phyloP scores from a whole-genome alignment of 2,113 vertebrate genomes.

The Pycnonotus jocosus region DNA sequence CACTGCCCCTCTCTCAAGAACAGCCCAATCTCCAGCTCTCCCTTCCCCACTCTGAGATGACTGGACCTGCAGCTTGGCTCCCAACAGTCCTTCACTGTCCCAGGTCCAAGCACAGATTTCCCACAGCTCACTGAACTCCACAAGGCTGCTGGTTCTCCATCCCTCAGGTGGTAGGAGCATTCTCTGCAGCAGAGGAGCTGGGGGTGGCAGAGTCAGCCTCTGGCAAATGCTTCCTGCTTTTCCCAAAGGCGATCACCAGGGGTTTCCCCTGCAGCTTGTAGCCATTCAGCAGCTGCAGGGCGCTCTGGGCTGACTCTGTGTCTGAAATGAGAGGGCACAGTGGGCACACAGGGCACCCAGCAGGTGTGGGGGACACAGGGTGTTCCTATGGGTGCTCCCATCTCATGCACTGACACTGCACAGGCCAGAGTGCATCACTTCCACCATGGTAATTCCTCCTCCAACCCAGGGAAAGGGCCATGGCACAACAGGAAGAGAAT shows the following conservation, averaged over 20 bases:
- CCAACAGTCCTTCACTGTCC: background rate
- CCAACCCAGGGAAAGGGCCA: background rate
- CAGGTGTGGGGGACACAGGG: background rate
- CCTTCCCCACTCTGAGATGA: background rate
- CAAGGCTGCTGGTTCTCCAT: background rate
- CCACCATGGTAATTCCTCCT: background rate
- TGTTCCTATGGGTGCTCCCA: background rate
- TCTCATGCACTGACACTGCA: background rate
- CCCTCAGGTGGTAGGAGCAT: constrained; percentile 3
- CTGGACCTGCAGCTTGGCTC: background rate
- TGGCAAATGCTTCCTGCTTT: constrained; percentile 49
- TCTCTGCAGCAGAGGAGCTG: constrained; percentile 3
- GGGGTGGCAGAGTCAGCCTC: background rate
- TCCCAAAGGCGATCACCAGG: constrained; percentile 88
- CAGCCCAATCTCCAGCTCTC: background rate
- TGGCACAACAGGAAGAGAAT: background rate
- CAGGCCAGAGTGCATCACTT: accelerated
- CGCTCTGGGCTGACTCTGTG: constrained; percentile 68
- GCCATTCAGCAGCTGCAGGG: constrained; percentile 81
- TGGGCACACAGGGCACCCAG: background rate
- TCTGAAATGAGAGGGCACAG: constrained; percentile 69
- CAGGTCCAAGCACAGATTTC: background rate
- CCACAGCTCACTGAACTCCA: background rate
- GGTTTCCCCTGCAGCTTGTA: constrained; percentile 85
- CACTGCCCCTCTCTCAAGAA: background rate